phyloP scores from a whole-genome alignment of 2,797 vertebrate genomes.

The Tokudaia muenninki region DNA sequence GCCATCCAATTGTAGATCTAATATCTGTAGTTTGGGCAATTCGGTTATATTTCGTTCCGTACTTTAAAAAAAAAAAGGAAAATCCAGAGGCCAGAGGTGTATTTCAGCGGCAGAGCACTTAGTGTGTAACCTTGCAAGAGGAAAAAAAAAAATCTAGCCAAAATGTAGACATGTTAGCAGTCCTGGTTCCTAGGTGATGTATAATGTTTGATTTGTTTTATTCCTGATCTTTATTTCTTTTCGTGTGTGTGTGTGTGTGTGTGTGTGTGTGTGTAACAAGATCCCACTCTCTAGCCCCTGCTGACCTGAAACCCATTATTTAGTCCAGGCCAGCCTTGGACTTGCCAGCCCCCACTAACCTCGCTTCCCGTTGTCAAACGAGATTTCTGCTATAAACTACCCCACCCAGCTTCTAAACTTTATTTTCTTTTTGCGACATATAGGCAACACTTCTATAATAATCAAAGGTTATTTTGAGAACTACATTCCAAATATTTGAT shows the following conservation, averaged over 20 bases:
- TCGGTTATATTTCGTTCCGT: conserved; percentile 1
- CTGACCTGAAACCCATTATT: background rate
- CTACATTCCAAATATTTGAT: conserved; percentile 32
- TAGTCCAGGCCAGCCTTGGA: background rate
- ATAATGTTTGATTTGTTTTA: conserved; percentile 24
- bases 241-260: background rate
- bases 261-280: background rate
- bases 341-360: background rate
- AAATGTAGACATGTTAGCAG: background rate
- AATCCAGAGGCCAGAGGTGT: background rate
- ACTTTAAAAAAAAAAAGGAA: background rate
- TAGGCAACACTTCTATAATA: conserved; percentile 17
- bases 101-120: background rate
- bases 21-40: background rate
- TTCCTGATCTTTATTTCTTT: background rate
- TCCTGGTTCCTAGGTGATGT: background rate
- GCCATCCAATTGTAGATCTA: conserved; percentile 31
- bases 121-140: background rate
- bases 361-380: background rate
- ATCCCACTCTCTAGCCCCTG: background rate
- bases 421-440: conserved; percentile 43
- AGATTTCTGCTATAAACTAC: background rate
- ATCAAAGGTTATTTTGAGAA: conserved; percentile 58
- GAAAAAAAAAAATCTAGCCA: background rate
- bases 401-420: background rate